These are phyloP conservation scores for Cylas formicarius DNA, from an alignment of 1,140 invertebrate species.

Conservation along the genomic window DNA sequence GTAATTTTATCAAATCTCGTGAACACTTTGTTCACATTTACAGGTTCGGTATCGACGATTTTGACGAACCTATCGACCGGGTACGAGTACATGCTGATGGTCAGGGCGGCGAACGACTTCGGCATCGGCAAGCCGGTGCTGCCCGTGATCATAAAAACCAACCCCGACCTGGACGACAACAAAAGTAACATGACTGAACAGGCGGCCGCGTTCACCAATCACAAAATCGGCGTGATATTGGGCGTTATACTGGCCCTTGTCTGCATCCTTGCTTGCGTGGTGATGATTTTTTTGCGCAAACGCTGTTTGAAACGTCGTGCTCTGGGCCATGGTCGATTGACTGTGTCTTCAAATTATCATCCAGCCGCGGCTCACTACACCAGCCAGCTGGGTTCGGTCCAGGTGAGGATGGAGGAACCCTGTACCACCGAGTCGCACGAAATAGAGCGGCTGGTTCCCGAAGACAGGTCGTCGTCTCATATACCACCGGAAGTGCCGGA, in stretches of 20 bases:
- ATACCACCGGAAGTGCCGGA: conserved; percentile 31
- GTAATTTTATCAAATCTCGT: too few relatives aligned
- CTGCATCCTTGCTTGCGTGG: conserved; percentile 39
- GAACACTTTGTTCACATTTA: conserved; percentile 1
- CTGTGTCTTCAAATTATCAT: conserved; percentile 26
- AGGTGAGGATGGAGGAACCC: conserved; percentile 26
- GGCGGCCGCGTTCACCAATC: background rate
- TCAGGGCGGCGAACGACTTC: conserved; percentile 48
- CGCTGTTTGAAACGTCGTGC: conserved; percentile 35
- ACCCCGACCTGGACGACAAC: conserved; percentile 12
- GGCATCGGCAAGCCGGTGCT: conserved; percentile 46
- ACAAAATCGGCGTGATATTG: conserved; percentile 35
- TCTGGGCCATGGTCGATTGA: conserved; percentile 17
- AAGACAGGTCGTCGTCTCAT: conserved; percentile 29
- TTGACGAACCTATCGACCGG: conserved; percentile 44
- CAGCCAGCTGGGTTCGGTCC: conserved; percentile 24
- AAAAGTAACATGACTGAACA: background rate
- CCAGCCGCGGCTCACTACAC: conserved; percentile 30
- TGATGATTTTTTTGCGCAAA: conserved; percentile 36
- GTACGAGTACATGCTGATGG: conserved; percentile 47
- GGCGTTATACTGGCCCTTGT: conserved; percentile 37
- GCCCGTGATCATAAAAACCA: conserved; percentile 40
- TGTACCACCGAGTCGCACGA: conserved; percentile 35
- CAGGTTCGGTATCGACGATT: conserved; percentile 27
- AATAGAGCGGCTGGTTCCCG: conserved; percentile 38